Base-by-base conservation (phyloP, 30 jellyfish, hydroid and myxozoan species). In the Aurelia sp. region DNA sequence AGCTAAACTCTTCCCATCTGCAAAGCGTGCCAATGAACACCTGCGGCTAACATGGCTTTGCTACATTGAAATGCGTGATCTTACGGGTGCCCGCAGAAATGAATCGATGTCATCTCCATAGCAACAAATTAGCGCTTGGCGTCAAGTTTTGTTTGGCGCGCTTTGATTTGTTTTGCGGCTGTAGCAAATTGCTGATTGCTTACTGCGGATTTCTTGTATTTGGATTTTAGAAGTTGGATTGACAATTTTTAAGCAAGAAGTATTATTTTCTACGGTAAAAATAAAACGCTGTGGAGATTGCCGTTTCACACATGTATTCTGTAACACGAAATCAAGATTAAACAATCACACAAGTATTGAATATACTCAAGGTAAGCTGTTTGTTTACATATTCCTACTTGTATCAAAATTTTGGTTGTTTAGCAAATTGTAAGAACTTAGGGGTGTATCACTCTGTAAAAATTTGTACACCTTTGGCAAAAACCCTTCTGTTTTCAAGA, bases 41-140 rank as follows among this genome's bases (percentile, higher is more conserved):
- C 74, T 40, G 52, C 23, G 37, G 74, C 60, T 65, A 74, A 70
- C 74, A 50, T 63, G 11, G 74, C 60, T 74, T 62, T 64, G 67
- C 66, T 68, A 76, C 87, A 51, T 20, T 62, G 31, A 80, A 80
- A 63, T 59, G 66, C 90, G 82, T 80, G 90, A 80, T 80, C 90
- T 53, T 69, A 48, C 83, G 66, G 90, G 90, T 67, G 55, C 30
- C 84, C 65, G 37, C 44, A 13, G 84, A n/a, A 41, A 66, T 33
- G 19, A 18, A 35, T 73, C 55, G 57, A 35, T 73, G 47, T 44
- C 63, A 64, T 64, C 41, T 81, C 64, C 75, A 80, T 80, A 35
- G 90, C 82, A 80, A 80, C 90, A 3, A 7, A 21, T 3, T 16
- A 10, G 37, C 10, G 82, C 82, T 53, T 57, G 76, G 90, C 90